These are phyloP conservation scores for Pelusios castaneus DNA, from an alignment of 2,113 vertebrate genomes.

Conservation along the genomic window DNA sequence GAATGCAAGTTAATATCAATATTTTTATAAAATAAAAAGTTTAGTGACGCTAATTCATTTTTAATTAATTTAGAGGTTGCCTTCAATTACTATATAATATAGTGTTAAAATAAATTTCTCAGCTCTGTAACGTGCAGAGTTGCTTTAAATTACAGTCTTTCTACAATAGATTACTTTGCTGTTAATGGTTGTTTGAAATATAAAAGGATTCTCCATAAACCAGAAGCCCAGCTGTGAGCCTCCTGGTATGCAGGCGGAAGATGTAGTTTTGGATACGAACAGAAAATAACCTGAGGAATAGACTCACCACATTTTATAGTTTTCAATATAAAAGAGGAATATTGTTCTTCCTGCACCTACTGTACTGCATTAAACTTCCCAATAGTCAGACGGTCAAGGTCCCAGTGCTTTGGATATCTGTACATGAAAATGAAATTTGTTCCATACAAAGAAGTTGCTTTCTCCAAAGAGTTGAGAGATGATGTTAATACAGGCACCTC, in stretches of 20 bases:
- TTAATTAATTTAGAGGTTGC: not conserved
- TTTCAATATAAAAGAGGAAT: constrained; percentile 12
- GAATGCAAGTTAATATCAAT: not conserved
- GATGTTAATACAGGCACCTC: not conserved
- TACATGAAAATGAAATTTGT: not conserved
- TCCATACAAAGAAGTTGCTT: not conserved
- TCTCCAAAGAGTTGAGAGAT: not conserved
- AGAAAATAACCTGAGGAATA: not conserved
- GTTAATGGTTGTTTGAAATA: constrained; percentile 6
- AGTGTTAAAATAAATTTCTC: not conserved
- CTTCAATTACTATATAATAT: not conserved
- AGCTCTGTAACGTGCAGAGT: not conserved
- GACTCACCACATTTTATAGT: constrained; percentile 36
- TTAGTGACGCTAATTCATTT: not conserved
- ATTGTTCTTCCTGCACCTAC: constrained; percentile 37
- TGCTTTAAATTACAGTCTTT: not conserved
- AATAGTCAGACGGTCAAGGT: not conserved
- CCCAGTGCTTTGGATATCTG: not conserved
- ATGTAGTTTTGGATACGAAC: constrained; percentile 46
- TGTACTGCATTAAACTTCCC: constrained; percentile 19
- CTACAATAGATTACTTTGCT: not conserved
- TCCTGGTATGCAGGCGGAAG: constrained; percentile 18
- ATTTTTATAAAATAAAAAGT: not conserved
- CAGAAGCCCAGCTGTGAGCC: constrained; percentile 42
- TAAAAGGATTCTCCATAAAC: constrained; percentile 25